These are phyloP conservation scores for Adelosebastes latens DNA, from an alignment of 2,797 vertebrate species.

Conservation along the genomic window DNA sequence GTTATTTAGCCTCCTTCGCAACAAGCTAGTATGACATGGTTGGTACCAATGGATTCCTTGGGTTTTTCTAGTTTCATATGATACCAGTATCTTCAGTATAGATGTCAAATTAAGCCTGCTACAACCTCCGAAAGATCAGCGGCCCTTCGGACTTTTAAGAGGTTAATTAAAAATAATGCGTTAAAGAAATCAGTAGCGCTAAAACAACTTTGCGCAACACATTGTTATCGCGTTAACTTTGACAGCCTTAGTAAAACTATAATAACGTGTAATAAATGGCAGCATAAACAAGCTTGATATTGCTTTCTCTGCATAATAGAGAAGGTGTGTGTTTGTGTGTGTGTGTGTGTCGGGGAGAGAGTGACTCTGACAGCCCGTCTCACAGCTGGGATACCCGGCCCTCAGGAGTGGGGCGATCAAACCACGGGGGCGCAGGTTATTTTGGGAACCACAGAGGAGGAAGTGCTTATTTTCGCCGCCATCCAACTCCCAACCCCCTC, in stretches of 20 bases:
- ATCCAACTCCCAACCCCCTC: neutral
- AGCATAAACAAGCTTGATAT: neutral
- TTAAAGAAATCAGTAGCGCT: too few relatives aligned
- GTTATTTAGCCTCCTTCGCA: too few relatives aligned
- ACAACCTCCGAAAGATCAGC: too few relatives aligned
- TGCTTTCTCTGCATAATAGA: neutral
- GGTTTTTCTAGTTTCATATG: too few relatives aligned
- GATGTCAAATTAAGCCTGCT: too few relatives aligned
- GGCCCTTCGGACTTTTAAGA: too few relatives aligned
- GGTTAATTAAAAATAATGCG: neutral
- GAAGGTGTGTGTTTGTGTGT: neutral
- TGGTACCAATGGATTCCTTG: too few relatives aligned
- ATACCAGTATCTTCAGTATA: too few relatives aligned
- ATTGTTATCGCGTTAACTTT: too few relatives aligned
- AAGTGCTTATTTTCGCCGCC: slow-evolving; percentile 47
- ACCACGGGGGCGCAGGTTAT: slow-evolving; percentile 60
- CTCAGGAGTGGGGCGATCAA: slow-evolving; percentile 49
- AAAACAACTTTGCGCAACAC: too few relatives aligned
- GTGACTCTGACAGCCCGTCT: slow-evolving; percentile 50
- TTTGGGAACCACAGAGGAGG: slow-evolving; percentile 55
- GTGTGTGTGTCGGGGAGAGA: neutral
- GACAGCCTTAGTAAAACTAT: neutral
- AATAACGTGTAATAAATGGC: neutral
- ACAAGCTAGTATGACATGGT: too few relatives aligned
- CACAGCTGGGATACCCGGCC: slow-evolving; percentile 69